A percentile compares a stretch with the other conserved stretches of the same genome.
phyloP scores from a whole-genome alignment of 2,797 vertebrate genomes.

The Prunella strophiata region DNA sequence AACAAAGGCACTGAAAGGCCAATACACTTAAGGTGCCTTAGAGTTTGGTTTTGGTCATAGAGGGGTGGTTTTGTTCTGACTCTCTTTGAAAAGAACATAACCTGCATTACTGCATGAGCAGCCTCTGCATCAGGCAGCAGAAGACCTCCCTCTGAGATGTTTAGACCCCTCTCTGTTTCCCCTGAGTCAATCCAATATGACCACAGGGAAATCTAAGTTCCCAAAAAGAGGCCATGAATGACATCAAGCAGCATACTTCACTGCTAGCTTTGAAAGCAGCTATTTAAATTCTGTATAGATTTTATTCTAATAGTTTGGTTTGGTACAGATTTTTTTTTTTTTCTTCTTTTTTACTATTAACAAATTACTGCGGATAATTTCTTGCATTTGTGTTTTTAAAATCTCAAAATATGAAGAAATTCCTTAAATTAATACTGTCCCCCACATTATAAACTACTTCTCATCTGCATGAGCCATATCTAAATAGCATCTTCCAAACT shows the following conservation, averaged over 20 bases:
- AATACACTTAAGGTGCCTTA: not conserved
- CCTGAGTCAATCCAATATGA: not conserved
- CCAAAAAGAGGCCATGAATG: not conserved
- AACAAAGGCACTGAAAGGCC: conserved; percentile 20
- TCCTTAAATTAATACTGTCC: not conserved
- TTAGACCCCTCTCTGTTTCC: not conserved
- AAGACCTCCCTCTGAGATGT: conserved; percentile 12
- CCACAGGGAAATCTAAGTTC: conserved; percentile 8
- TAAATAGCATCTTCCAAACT: not conserved
- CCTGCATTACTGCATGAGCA: not conserved
- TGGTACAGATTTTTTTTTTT: not conserved
- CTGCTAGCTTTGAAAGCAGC: not conserved
- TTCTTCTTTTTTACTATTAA: not conserved
- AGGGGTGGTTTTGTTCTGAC: not conserved
- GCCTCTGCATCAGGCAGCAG: not conserved
- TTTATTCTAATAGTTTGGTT: not conserved
- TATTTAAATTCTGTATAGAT: not conserved
- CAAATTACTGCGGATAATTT: not conserved
- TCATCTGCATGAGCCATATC: not conserved
- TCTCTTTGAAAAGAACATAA: not conserved
- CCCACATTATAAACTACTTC: not conserved
- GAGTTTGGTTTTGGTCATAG: not conserved
- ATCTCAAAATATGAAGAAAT: not conserved
- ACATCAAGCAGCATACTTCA: not conserved
- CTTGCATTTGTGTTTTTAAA: not conserved